Evolutionary conservation across 2,797 vertebrate genomes (phyloP), one percentile per base, ranked within the genome.

Genomic region (Peromyscus attwateri): DNA sequence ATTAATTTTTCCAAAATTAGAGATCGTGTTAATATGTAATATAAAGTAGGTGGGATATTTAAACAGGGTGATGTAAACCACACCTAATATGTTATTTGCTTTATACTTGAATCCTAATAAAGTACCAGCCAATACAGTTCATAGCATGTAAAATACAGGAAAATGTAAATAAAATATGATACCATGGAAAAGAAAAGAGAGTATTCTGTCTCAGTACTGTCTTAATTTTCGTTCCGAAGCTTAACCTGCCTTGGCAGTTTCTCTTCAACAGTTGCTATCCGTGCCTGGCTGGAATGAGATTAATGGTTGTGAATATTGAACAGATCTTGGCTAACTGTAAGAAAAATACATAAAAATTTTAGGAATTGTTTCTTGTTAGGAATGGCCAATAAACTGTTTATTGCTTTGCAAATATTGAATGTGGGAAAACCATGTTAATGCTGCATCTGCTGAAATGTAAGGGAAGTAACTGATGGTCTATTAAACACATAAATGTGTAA

Each of bases 371-470:
- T 97, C 96, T 96, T 94, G 91, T 97, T 98, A 98, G 60, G 83
- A 98, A 95, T 87, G 82, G 43, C 46, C 96, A 98, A 97, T 98
- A 97, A 98, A 96, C 31, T 92, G 71, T 92, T 98, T 96, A 98
- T 95, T 97, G 73, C 82, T 97, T 97, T 92, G 91, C 87, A 96
- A 98, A 79, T 98, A 97, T 62, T 90, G 85, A 94, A 97, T 95
- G 83, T 97, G 57, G 95, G 68, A 97, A 97, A 98, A 94, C 82
- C 97, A 92, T 84, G 14, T 17, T 89, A 97, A 93, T 91, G 11
- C 21, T 89, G 97, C 95, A 95, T 97, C 95, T 97, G 83, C 71
- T 97, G 40, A n/a, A n/a, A 55, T 95, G 46, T 66, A 79, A 19
- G 62, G 10, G 40, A 96, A 95, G 68, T 89, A 96, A 60, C 70